Evolutionary conservation across 2,797 vertebrate species (phyloP), one percentile per base, ranked within the genome.

Genomic region (Heteromormyrus szaboi): DNA sequence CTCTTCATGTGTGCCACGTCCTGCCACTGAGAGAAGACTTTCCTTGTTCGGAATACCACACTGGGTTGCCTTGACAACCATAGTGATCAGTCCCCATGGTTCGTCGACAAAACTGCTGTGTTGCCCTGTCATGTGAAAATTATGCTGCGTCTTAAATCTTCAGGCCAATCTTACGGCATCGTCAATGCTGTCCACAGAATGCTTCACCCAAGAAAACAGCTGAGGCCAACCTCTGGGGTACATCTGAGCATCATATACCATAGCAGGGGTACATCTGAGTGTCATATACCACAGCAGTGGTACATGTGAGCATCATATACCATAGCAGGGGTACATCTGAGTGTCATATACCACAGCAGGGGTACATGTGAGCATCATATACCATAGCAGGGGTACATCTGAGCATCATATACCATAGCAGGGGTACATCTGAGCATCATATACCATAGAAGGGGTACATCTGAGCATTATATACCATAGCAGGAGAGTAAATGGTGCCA

Each of bases 21-120:
- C 41, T 46, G 19, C 76, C 76, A 46, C 76, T 81, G 37, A 81
- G 76, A 46, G 37, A 44, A 44, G 76, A 41, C 76, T 79, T 79
- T 79, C 72, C 41, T 41, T 46, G 33, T 41, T 81, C 76, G 19
- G 76, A 81, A 81, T 46, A 46, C 76, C 37, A 81, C 76, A 81
- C 76, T 33, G 37, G 76, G 76, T 81, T 81, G 76, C 76, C 76
- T 81, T 81, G 76, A 81, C 76, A 81, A 81, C 76, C 76, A n/a
- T 29, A 81, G 76, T 81, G 76, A 81, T 81, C 76, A 81, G 76
- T 81, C 37, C 76, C 76, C 76, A n/a, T 22, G 76, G 76, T 9
- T 44, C 19, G 76, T 46, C 76, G 41, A n/a, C 19, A n/a, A 37
- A 46, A n/a, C 37, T 81, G 76, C 76, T 81, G 19, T 46, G 76